Base-by-base conservation (phyloP, 2,113 vertebrate genomes). In the Anser brachyrhynchus region DNA sequence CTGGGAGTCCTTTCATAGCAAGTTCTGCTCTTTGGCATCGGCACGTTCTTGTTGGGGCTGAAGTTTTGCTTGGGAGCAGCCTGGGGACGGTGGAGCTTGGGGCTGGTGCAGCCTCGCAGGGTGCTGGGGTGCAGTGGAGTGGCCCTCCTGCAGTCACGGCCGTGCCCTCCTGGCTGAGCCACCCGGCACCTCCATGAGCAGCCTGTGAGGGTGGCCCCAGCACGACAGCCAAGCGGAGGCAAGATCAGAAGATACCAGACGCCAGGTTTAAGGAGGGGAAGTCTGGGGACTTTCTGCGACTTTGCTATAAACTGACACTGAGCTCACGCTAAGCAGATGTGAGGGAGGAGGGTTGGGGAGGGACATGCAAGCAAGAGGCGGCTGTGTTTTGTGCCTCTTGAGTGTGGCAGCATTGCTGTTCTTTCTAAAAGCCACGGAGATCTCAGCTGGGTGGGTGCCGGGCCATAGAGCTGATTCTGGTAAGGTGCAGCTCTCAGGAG, bases 101-200 rank as follows among this genome's bases (percentile, higher is more conserved):
- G 28, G 28, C 2, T 4, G 28, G 10, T 28, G 58, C 54, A 25
- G 46, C 46, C 46, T 49, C 46, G 10, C 46, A 49, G 46, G 46
- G 20, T 49, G 43, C 13, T 19, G 55, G 58, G 44, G 51, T 22
- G 21, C 9, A 31, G 0, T 3, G 39, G 64, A 77, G 57, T 1
- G 2, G 4, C 43, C 46, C 33, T 46, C 39, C 25, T 0, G 2
- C 62, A 65, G 33, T 6, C 0, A 1, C 31, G 2, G 67, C 16
- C 64, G 23, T 55, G 28, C 46, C 39, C 46, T 83, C 64, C 72
- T 11, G 2, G 11, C 44, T 5, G 3, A 62, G 52, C 52, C 3
- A 0, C 2, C 29, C 3, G 0, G 20, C 1, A 0, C 23, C 85
- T 71, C 13, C 0, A 0, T 54, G 26, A 51, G 2, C n/a, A 65